Evolutionary conservation across 2,113 vertebrate species (phyloP).

Genomic region (Gracilinanus agilis): DNA sequence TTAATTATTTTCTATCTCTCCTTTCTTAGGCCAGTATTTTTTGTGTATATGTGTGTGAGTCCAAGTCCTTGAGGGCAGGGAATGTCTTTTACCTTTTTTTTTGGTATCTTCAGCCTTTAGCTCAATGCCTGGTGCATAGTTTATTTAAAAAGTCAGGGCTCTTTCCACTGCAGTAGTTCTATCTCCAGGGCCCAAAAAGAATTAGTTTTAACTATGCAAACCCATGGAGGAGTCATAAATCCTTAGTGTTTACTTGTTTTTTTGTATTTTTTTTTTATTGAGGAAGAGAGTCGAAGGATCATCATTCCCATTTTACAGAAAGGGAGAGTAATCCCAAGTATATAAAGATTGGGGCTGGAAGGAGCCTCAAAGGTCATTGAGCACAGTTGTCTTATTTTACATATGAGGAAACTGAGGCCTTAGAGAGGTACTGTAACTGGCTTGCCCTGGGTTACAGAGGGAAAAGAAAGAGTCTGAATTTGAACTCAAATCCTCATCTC

Average conservation of each 20-base stretch:
- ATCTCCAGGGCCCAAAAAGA: not conserved
- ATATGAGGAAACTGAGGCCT: not conserved
- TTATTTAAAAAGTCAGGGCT: not conserved
- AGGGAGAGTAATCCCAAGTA: not conserved
- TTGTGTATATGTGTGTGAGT: not conserved
- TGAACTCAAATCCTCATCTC: conserved; percentile 11
- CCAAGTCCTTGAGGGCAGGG: not conserved
- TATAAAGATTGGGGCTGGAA: not conserved
- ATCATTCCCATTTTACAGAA: not conserved
- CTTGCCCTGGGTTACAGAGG: not conserved
- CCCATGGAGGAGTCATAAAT: not conserved
- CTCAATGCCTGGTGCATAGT: not conserved
- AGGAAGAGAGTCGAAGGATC: not conserved
- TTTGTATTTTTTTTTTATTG: no score
- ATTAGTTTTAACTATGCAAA: not conserved
- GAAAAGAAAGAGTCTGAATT: not conserved
- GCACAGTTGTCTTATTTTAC: not conserved
- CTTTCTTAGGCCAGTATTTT: no score
- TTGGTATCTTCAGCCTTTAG: not conserved
- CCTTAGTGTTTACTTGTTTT: not conserved
- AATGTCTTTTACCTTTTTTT: not conserved
- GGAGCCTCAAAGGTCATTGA: not conserved
- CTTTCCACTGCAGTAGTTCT: not conserved
- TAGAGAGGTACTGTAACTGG: not conserved
- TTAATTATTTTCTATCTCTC: not conserved